Base-by-base conservation (phyloP, 1,140 invertebrate genomes). In the Platyscapa corneri region DNA sequence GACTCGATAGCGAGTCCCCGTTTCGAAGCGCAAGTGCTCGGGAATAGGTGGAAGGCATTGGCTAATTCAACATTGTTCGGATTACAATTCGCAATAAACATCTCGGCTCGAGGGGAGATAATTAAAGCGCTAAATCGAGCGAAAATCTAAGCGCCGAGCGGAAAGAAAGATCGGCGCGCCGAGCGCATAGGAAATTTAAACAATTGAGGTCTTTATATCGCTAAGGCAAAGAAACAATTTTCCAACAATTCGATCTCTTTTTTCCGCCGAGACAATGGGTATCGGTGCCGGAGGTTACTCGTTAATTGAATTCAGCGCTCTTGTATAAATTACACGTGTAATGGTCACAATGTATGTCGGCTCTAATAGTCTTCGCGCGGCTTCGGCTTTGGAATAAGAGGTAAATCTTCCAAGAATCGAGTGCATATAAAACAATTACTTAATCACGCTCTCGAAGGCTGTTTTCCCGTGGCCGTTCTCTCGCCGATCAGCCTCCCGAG, bases 171-270 rank as follows among this genome's bases (percentile, higher is more conserved):
- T 76, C 46, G 53, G 64, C 39, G 64, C 81, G 16, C 46, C 53
- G 64, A 60, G 64, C 81, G 16, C 32, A 3, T 3, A 32, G 3
- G 42, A 34, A 49, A 78, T 78, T 67, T 34, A 76, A 83, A 83
- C 67, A 84, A 67, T 64, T 49, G n/a, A 42, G 2, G 32, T 42
- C 49, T 27, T 74, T 53, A n/a, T 20, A 34, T 30, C 16, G 60
- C 8, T 78, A 77, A 77, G 75, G 53, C 78, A 64, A 80, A 79
- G 74, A 86, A 88, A 87, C 85, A 86, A 83, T 83, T 87, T 87
- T 87, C 86, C 87, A 88, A 87, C 87, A 86, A 75, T 82, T 79
- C n/a, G 83, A 56, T 49, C 10, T 60, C 27, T 77, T 39, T 78
- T 72, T 42, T 37, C 34, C 37, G 53, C 23, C n/a, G 8, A 30